phyloP scores from a whole-genome alignment of 2,113 vertebrate genomes.

The Alligator sinensis region DNA sequence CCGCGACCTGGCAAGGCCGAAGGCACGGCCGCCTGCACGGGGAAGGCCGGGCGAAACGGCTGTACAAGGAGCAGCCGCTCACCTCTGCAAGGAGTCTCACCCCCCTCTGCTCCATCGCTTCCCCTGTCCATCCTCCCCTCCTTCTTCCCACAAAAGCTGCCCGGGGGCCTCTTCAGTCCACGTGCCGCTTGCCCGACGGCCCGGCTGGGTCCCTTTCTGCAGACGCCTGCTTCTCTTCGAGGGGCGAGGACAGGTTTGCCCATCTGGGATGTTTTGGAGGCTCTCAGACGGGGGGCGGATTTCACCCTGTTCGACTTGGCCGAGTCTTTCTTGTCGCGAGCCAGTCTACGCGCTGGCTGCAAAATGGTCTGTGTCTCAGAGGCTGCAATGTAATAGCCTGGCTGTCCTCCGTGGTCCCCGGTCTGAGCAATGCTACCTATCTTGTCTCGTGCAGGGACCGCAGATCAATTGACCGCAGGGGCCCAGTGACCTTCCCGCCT shows the following conservation, averaged over 20 bases:
- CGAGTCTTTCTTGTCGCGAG: background rate
- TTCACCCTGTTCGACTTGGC: background rate
- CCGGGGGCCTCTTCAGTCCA: background rate
- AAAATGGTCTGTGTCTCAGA: background rate
- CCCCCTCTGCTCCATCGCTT: background rate
- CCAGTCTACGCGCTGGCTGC: background rate
- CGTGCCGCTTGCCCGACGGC: background rate
- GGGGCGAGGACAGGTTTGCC: background rate
- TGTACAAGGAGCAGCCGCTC: background rate
- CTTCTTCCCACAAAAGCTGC: background rate
- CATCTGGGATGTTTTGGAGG: background rate
- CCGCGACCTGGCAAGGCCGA: background rate
- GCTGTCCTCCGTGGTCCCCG: background rate
- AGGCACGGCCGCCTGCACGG: background rate
- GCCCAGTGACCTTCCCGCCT: background rate
- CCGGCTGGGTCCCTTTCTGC: background rate
- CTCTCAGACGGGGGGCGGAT: background rate
- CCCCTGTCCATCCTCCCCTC: background rate
- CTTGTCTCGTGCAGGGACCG: too few relatives aligned
- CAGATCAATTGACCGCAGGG: background rate
- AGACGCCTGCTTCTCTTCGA: background rate
- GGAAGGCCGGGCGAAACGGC: background rate
- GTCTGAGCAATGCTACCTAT: background rate
- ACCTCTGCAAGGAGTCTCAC: fast-evolving
- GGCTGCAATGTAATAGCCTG: background rate